Percentiles rank a stretch among this genome's conserved stretches.
phyloP scores from a whole-genome alignment of 2,888 invertebrate species.

The Ecliptopera silaceata region DNA sequence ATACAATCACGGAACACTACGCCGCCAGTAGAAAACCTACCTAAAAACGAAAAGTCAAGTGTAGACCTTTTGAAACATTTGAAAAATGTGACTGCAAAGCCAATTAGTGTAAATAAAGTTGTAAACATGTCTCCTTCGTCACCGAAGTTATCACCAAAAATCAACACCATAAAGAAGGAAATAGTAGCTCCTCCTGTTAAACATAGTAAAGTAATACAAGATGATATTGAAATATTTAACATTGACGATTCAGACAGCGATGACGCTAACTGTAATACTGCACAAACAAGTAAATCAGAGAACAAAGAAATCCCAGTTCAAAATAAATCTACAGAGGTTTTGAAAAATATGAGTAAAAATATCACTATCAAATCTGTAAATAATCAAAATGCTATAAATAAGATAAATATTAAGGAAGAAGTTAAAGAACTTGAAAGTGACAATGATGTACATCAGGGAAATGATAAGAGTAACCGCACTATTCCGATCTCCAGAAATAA shows the following conservation, averaged over 20 bases:
- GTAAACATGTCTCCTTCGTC: constrained; percentile 16
- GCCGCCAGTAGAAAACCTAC: constrained; percentile 23
- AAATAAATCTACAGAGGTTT: constrained; percentile 36
- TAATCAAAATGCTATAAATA: constrained; percentile 27
- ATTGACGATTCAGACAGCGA: constrained; percentile 75
- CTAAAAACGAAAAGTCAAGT: constrained; percentile 42
- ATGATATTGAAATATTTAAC: constrained; percentile 67
- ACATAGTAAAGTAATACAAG: constrained; percentile 48
- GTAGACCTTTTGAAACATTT: constrained; percentile 57
- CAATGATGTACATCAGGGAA: constrained; percentile 31
- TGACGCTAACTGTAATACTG: constrained; percentile 41
- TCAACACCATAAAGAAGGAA: constrained; percentile 36
- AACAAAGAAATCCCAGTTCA: constrained; percentile 25
- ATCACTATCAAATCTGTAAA: constrained; percentile 55
- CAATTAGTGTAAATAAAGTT: constrained; percentile 35
- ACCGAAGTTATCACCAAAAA: constrained; percentile 35
- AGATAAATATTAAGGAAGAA: constrained; percentile 29
- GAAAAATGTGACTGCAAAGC: constrained; percentile 61
- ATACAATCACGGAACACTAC: constrained; percentile 23
- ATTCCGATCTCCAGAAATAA: constrained; percentile 4
- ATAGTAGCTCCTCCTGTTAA: constrained; percentile 25
- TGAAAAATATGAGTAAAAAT: constrained; percentile 59
- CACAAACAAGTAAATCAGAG: constrained; percentile 28
- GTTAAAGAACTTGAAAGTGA: constrained; percentile 36
- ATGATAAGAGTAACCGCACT: constrained; percentile 8